phyloP scores from a whole-genome alignment of 2,888 invertebrate species.

The Lamellibrachia satsuma region DNA sequence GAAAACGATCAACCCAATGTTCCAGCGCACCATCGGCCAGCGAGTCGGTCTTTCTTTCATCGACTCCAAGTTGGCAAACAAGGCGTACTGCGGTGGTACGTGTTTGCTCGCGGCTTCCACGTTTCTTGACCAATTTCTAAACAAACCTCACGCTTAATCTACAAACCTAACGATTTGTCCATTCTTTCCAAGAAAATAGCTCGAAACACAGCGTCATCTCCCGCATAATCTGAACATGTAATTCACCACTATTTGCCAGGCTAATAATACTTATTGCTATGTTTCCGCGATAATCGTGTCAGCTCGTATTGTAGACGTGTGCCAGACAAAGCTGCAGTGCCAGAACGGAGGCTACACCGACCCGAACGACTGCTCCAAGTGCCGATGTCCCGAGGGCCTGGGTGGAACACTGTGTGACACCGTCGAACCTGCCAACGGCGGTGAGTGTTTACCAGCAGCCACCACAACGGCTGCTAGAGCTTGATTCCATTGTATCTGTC shows the following conservation, averaged over 20 bases:
- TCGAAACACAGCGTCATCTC: background rate
- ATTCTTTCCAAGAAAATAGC: background rate
- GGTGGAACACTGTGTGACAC: conserved; percentile 22
- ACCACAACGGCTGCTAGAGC: too few relatives aligned
- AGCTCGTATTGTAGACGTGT: background rate
- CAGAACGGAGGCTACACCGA: conserved; percentile 21
- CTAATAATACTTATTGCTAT: background rate
- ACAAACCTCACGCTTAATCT: background rate
- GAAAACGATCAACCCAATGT: background rate
- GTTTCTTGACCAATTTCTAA: background rate
- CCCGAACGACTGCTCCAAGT: conserved; percentile 10
- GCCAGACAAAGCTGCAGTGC: conserved; percentile 19
- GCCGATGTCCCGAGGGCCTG: conserved; percentile 12
- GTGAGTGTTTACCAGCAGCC: background rate
- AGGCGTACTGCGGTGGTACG: conserved; percentile 13
- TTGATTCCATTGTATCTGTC: too few relatives aligned
- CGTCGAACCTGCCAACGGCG: background rate
- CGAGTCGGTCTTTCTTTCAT: conserved; percentile 19
- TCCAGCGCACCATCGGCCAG: background rate
- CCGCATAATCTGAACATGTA: background rate
- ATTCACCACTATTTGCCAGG: background rate
- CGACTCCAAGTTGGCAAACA: conserved; percentile 6
- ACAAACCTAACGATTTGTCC: background rate
- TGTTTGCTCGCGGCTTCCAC: background rate
- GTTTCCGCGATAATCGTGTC: background rate